Base-by-base conservation (phyloP, 2,888 invertebrate genomes). In the Polydrusus cervinus region DNA sequence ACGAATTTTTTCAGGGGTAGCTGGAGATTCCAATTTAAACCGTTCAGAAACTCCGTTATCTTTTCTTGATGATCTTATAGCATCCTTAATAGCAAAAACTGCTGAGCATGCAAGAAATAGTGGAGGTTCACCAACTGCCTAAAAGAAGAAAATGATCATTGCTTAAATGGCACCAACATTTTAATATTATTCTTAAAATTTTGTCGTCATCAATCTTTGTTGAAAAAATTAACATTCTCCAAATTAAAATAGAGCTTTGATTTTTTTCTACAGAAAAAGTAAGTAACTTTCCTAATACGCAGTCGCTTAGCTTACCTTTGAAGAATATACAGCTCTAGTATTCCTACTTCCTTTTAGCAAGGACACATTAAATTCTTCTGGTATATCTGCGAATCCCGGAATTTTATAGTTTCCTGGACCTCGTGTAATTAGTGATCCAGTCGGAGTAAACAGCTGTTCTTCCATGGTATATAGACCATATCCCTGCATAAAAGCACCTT, bases 111-210 rank as follows among this genome's bases (percentile, higher is more conserved):
- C 96, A 78, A 98, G 89, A 85, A 98, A 97, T 7, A 98, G 87
- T 0, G 98, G 98, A 0, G 98, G 98, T 86, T 99, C 98, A 0
- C 98, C 98, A 49, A 98, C 93, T 75, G 97, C 98, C 96, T 97
- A 82, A 6, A 89, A 88, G 38, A 72, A 16, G 13, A 9, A 64
- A 65, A 62, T 40, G 7, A 40, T 25, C 5, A 25, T 25, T 25
- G 25, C 25, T n/a, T n/a, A n/a, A n/a, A n/a, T n/a, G 25, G 25
- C n/a, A n/a, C n/a, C n/a, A n/a, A n/a, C n/a, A n/a, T n/a, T n/a
- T n/a, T n/a, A 25, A 3, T 25, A 25, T 1, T 25, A 25, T 25
- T 25, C 1, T 25, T 25, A 25, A 25, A 25, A 25, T 25, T 25
- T 25, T 1, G 5, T 5, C 25, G 5, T 5, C 25, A 25, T 25